Conservation (phyloP, 2,113 vertebrate genomes). For the Cairina moschata region DNA sequence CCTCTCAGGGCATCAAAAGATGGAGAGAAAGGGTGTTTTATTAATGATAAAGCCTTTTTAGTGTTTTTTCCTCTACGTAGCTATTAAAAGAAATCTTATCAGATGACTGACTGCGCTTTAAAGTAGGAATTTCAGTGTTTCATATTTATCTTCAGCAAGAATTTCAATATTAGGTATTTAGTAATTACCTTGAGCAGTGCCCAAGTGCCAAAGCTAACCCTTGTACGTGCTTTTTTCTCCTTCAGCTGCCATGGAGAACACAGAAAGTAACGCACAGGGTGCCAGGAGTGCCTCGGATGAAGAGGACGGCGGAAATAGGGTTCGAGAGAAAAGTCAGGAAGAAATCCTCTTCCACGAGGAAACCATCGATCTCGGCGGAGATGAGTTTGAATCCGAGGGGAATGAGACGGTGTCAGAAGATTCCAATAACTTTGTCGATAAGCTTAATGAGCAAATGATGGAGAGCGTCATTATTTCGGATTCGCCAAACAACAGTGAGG, state of each 20-base stretch:
- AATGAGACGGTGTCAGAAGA: slow-evolving; percentile 85
- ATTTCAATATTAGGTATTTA: neutral
- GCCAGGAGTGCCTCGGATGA: neutral
- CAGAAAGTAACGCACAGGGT: slow-evolving; percentile 6
- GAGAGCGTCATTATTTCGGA: slow-evolving; percentile 98
- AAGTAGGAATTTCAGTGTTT: neutral
- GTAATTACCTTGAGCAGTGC: neutral
- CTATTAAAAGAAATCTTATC: rapidly evolving
- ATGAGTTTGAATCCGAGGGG: slow-evolving; percentile 83
- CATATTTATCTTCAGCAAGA: neutral
- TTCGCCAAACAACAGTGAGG: slow-evolving; percentile 94
- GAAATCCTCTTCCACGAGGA: slow-evolving; percentile 84
- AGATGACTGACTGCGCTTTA: neutral
- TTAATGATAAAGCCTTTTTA: neutral
- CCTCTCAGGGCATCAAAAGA: no score
- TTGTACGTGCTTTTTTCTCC: neutral
- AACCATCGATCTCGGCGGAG: slow-evolving; percentile 89
- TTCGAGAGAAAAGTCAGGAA: slow-evolving; percentile 14
- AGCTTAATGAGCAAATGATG: slow-evolving; percentile 96
- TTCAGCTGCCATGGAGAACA: slow-evolving; percentile 80
- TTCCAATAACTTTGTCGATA: slow-evolving; percentile 82
- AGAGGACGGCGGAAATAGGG: neutral
- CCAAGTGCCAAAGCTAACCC: neutral
- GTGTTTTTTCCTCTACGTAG: neutral
- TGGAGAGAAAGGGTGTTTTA: neutral